Evolutionary conservation across 2,888 invertebrate species (phyloP).

Genomic region (Nomada ruficornis): DNA sequence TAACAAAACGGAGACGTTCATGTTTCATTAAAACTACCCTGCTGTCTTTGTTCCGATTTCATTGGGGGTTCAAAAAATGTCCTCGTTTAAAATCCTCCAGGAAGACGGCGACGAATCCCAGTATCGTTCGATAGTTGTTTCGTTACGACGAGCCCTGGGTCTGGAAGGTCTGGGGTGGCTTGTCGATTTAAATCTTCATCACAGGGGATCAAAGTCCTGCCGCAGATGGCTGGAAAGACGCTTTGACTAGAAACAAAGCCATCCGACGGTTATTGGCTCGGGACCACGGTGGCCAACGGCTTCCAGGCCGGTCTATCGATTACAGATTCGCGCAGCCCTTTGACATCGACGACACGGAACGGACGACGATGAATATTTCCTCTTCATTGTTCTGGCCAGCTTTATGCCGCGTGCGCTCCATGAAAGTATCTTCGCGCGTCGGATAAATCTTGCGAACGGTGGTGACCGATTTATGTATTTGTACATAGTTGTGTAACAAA

Average conservation of each 20-base stretch:
- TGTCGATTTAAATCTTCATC: slow-evolving; percentile 32
- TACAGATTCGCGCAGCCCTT: slow-evolving; percentile 24
- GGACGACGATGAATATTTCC: slow-evolving; percentile 48
- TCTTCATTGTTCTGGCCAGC: slow-evolving; percentile 28
- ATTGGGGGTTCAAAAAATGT: not conserved
- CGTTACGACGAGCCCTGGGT: slow-evolving; percentile 17
- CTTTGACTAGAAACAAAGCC: slow-evolving; percentile 24
- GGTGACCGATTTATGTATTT: not conserved
- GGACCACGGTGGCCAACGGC: slow-evolving; percentile 34
- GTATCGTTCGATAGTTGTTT: slow-evolving; percentile 21
- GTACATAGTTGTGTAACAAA: too few species aligned
- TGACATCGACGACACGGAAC: slow-evolving; percentile 27
- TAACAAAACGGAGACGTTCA: too few species aligned
- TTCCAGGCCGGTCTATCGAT: slow-evolving; percentile 35
- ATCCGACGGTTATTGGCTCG: slow-evolving; percentile 32
- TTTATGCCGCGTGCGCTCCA: not conserved
- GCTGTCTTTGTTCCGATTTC: too few species aligned
- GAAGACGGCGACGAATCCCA: not conserved
- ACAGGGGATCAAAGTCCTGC: slow-evolving; percentile 31
- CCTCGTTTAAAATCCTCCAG: not conserved
- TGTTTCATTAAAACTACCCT: too few species aligned
- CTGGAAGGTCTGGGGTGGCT: not conserved
- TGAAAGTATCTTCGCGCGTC: slow-evolving; percentile 14
- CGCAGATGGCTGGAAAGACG: slow-evolving; percentile 43
- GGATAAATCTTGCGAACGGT: not conserved